These are phyloP conservation scores for Gymnopithys bicolor DNA, from an alignment of 2,797 vertebrate genomes.

Conservation along the genomic window DNA sequence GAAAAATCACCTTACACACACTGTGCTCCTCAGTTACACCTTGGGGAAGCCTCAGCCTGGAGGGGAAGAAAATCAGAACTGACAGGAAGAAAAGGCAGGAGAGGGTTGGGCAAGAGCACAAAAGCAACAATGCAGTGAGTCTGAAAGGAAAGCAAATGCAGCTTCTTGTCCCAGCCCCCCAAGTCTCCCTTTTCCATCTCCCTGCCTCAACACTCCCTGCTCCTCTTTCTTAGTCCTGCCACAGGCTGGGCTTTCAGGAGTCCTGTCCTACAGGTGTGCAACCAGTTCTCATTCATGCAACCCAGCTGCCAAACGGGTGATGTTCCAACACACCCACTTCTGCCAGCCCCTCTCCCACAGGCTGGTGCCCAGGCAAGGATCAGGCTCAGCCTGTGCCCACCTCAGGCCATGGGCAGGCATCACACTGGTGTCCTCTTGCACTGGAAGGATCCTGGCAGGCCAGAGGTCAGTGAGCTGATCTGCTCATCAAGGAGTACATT, in stretches of 20 bases:
- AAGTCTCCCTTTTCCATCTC: not conserved
- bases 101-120: not conserved
- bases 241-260: not conserved
- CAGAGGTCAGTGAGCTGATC: not conserved
- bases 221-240: not conserved
- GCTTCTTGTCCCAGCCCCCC: not conserved
- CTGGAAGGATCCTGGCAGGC: not conserved
- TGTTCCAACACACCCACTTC: no score
- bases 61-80: not conserved
- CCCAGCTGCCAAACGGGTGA: not conserved
- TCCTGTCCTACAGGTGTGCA: not conserved
- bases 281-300: not conserved
- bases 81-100: not conserved
- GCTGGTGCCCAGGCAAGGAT: not conserved
- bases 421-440: rapidly evolving
- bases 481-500: not conserved
- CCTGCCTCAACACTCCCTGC: not conserved
- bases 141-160: not conserved
- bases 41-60: not conserved
- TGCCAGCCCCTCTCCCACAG: not conserved
- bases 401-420: rapidly evolving
- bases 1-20: not conserved
- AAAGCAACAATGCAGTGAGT: not conserved
- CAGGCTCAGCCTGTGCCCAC: not conserved
- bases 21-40: not conserved